Base-by-base conservation (phyloP, 2,797 vertebrate genomes). In the Macrochelys suwanniensis region DNA sequence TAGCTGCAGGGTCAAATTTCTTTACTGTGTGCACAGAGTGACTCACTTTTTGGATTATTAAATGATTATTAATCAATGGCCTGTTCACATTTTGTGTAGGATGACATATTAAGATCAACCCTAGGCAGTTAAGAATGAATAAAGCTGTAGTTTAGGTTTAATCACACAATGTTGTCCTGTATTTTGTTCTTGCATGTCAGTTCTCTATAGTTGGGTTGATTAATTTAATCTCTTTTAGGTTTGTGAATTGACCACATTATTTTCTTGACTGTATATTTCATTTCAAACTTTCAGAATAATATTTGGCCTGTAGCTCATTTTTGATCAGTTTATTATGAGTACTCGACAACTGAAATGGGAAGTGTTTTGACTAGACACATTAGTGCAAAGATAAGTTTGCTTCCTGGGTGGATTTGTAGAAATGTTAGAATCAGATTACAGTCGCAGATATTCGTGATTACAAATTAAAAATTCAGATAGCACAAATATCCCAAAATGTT, bases 401-500 rank as follows among this genome's bases (percentile, higher is more conserved):
- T 84, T 68, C 65, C 28, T 84, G 17, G 84, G 2, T 59, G 16
- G 16, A 59, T 26, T 31, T 49, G 31, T n/a, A 2, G 28, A 37
- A 84, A 87, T 59, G 47, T 71, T 71, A 81, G 31, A 8, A 81
- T 33, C 10, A 80, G 57, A 33, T 54, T 90, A 78, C 4, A 90
- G 47, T 3, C 82, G 47, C n/a, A 25, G 80, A 33, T 33, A 91
- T 50, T 53, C 0, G 3, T 45, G 57, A 90, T 79, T 31, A 80
- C 42, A 95, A 92, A 79, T 85, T 76, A 96, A 93, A 94, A 79
- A 79, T 15, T 1, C 47, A 80, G 11, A 7, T 16, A 15, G 13
- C 47, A 5, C 11, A 76, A 90, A 26, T 84, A 56, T 13, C 51
- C 28, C 7, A 47, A 83, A 92, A 88, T 33, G 31, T 7, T 23